Conservation (phyloP, 2,113 vertebrate genomes). For the Pachypanchax playfairii region DNA sequence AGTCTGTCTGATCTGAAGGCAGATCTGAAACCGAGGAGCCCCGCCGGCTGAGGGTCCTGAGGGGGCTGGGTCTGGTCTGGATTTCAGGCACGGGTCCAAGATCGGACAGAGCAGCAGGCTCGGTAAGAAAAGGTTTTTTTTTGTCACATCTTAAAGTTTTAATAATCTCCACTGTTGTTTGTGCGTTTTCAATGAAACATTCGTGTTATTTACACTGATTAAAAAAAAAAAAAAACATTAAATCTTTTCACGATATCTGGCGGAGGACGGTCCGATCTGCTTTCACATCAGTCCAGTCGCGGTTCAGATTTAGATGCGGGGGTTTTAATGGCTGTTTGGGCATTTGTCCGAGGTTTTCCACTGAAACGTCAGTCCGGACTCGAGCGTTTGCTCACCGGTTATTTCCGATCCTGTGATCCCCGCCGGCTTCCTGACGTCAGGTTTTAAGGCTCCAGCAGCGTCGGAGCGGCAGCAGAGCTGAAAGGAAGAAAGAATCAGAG, state of each 20-base stretch:
- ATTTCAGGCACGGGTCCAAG: constrained; percentile 23
- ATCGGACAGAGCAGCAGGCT: constrained; percentile 13
- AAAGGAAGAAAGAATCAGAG: constrained; percentile 11
- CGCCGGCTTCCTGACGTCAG: constrained; percentile 71
- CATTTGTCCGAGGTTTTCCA: constrained; percentile 53
- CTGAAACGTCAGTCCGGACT: constrained; percentile 53
- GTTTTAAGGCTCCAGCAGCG: constrained; percentile 56
- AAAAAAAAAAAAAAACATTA: no score
- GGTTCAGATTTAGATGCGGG: not conserved
- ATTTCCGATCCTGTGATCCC: constrained; percentile 67
- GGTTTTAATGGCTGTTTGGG: not conserved
- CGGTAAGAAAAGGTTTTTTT: constrained; percentile 34
- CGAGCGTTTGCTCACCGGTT: constrained; percentile 64
- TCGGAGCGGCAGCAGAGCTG: constrained; percentile 33
- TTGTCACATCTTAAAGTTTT: not conserved
- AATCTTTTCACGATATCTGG: not conserved
- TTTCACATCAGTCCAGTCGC: no score
- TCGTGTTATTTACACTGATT: no score
- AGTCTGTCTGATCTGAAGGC: no score
- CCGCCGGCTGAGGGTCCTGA: not conserved
- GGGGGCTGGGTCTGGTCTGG: constrained; percentile 26
- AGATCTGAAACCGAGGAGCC: not conserved
- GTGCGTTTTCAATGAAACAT: no score
- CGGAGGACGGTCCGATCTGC: no score
- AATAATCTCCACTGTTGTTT: no score